phyloP scores from a whole-genome alignment of 2,797 vertebrate genomes.

The Mormyrops attenuatus region DNA sequence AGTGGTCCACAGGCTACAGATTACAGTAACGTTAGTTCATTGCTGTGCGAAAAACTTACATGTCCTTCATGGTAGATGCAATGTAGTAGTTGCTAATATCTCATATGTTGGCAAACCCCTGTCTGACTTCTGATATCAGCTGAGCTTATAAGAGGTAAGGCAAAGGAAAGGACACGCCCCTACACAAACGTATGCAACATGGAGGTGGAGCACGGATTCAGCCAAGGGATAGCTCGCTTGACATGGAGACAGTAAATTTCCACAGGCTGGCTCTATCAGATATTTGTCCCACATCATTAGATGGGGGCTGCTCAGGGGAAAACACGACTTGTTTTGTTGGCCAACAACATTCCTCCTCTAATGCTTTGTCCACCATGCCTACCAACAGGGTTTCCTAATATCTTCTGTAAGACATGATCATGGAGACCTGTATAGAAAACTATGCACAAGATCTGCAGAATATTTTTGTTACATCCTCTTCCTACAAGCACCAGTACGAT shows the following conservation, averaged over 20 bases:
- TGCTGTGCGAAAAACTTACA: constrained; percentile 11
- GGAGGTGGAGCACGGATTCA: background rate
- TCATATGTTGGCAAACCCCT: background rate
- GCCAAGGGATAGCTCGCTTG: background rate
- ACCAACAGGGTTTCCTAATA: background rate
- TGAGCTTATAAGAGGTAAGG: background rate
- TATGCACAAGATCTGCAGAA: background rate
- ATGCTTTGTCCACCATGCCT: background rate
- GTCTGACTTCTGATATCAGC: background rate
- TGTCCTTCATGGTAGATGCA: constrained; percentile 22
- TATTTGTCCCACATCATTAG: background rate
- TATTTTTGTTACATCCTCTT: background rate
- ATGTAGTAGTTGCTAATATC: background rate
- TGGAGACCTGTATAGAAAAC: background rate
- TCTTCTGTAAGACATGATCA: background rate
- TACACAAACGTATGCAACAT: background rate
- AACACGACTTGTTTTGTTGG: background rate
- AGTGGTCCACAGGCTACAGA: background rate
- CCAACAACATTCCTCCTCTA: background rate
- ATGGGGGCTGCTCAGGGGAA: background rate
- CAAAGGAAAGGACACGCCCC: background rate
- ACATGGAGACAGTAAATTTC: constrained; percentile 23
- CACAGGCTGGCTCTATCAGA: background rate
- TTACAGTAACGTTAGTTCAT: background rate
- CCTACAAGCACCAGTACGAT: background rate